Conservation (phyloP, 2,113 vertebrate species). For the Siniperca knerii region DNA sequence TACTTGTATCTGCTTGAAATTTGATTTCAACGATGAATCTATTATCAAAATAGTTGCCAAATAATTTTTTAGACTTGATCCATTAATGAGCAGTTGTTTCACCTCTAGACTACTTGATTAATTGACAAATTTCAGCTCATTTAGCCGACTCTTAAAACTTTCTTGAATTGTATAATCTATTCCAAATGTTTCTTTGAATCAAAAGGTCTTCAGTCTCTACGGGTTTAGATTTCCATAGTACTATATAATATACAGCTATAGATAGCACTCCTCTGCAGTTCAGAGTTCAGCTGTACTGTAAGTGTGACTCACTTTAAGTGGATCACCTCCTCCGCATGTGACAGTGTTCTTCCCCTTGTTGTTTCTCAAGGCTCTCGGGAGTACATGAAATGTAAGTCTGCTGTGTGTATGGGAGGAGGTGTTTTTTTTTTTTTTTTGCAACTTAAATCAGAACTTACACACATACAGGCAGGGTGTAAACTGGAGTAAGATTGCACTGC, state of each 20-base stretch:
- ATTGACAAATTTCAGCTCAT: not conserved
- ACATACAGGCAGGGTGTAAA: not conserved
- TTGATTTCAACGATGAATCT: too few species aligned
- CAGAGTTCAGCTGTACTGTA: not conserved
- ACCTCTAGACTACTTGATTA: not conserved
- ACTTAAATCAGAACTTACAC: not conserved
- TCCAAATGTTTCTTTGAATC: not conserved
- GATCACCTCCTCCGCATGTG: slow-evolving; percentile 20
- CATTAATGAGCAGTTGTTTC: not conserved
- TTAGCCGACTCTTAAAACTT: not conserved
- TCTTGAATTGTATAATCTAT: not conserved
- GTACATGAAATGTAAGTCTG: not conserved
- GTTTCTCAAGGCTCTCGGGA: slow-evolving; percentile 1
- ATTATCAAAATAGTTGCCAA: too few species aligned
- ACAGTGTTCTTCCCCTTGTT: not conserved
- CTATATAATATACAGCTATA: too few species aligned
- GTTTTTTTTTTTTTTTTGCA: not conserved
- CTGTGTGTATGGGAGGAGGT: not conserved
- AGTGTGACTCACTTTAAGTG: not conserved
- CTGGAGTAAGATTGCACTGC: not conserved
- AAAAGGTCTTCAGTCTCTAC: not conserved
- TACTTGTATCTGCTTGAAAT: too few species aligned
- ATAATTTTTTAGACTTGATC: not conserved
- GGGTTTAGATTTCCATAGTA: not conserved
- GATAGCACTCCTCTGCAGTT: not conserved